phyloP scores from a whole-genome alignment of 1,140 invertebrate genomes.

The Steinernema feltiae region DNA sequence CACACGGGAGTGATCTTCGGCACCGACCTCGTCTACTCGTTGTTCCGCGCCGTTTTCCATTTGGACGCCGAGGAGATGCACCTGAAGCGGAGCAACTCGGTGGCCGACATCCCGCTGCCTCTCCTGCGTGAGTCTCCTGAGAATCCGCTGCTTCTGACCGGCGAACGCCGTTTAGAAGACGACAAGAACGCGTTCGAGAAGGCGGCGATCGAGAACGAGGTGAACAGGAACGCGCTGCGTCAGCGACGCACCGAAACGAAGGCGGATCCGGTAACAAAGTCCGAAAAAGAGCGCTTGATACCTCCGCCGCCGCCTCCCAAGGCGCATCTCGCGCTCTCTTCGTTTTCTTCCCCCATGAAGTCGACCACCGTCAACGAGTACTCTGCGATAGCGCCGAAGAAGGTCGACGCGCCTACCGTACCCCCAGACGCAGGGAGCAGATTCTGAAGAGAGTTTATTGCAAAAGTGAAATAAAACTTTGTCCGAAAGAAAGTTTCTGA shows the following conservation, averaged over 20 bases:
- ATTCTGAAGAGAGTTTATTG: not conserved
- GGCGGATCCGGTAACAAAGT: not conserved
- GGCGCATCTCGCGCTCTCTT: not conserved
- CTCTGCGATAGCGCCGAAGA: not conserved
- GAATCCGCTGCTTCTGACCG: too few species aligned
- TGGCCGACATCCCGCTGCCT: slow-evolving; percentile 26
- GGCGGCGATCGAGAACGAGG: not conserved
- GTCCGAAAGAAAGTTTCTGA: not conserved
- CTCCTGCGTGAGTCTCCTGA: slow-evolving; percentile 20
- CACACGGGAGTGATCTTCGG: slow-evolving; percentile 56
- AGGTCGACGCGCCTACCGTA: not conserved
- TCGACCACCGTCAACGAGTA: not conserved
- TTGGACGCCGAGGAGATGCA: slow-evolving; percentile 29
- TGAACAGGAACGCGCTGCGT: not conserved
- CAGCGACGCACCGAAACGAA: slow-evolving; percentile 8
- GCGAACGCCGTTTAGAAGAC: not conserved
- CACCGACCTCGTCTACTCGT: slow-evolving; percentile 48
- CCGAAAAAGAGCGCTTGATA: slow-evolving; percentile 21
- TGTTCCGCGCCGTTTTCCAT: slow-evolving; percentile 44
- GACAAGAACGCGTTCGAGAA: slow-evolving; percentile 11
- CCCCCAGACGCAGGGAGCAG: not conserved
- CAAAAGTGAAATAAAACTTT: not conserved
- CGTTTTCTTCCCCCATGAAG: not conserved
- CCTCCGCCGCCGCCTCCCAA: slow-evolving; percentile 26
- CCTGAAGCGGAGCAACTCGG: slow-evolving; percentile 49